Evolutionary conservation across 2,888 invertebrate species (phyloP).

Genomic region (Trichogramma evanescens): DNA sequence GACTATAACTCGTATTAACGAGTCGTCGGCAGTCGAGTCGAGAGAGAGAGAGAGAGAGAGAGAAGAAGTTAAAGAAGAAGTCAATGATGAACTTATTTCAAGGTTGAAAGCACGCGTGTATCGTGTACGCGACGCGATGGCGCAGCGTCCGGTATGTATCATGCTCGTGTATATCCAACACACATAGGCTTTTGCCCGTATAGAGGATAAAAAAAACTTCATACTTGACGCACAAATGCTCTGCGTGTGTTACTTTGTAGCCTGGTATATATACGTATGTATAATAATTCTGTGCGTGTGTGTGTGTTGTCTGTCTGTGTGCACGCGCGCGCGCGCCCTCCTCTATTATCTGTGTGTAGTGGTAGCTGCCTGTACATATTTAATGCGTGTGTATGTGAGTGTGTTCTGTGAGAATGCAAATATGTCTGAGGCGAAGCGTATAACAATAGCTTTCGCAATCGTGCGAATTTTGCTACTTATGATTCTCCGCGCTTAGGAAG

Average conservation of each 20-base stretch:
- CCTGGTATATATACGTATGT: not conserved
- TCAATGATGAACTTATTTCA: slow-evolving; percentile 22
- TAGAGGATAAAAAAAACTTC: too few species aligned
- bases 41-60: not conserved
- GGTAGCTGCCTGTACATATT: too few species aligned
- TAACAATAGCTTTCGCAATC: slow-evolving; percentile 23
- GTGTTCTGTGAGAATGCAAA: too few species aligned
- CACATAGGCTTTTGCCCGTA: too few species aligned
- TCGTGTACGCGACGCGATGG: not conserved
- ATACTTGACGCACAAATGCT: too few species aligned
- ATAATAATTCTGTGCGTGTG: not conserved
- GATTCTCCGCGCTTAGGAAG: slow-evolving; percentile 3
- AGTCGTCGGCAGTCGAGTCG: not conserved
- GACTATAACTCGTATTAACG: too few species aligned
- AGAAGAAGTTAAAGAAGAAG: not conserved
- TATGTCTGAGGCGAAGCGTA: not conserved
- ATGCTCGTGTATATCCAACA: not conserved
- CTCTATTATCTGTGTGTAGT: too few species aligned
- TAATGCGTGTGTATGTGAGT: too few species aligned
- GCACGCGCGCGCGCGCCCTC: slow-evolving; percentile 1
- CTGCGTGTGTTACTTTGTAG: too few species aligned
- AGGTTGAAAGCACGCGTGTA: slow-evolving; percentile 18
- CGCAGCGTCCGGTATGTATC: not conserved
- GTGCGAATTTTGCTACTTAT: slow-evolving; percentile 21
- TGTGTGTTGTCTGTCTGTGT: not conserved